Evolutionary conservation across 2,113 vertebrate genomes (phyloP).

Genomic region (Carlito syrichta): DNA sequence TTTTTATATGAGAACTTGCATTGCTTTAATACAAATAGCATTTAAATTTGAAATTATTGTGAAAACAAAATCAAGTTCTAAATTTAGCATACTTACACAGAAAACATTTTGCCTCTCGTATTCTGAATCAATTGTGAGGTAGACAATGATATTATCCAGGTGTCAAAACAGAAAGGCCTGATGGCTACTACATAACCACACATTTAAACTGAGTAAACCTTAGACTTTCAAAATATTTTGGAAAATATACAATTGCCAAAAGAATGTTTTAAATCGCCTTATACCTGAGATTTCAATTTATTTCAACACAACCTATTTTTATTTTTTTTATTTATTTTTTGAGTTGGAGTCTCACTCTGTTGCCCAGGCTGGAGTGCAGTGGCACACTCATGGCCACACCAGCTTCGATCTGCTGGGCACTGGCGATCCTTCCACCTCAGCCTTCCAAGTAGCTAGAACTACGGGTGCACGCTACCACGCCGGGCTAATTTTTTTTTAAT

Average conservation of each 20-base stretch:
- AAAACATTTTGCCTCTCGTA: not conserved
- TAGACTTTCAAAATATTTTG: not conserved
- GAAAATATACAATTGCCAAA: not conserved
- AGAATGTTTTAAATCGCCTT: not conserved
- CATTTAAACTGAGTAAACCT: not conserved
- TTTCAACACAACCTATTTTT: not conserved
- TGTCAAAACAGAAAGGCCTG: accelerated
- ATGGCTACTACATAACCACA: not conserved
- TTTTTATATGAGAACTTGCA: not conserved
- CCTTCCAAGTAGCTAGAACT: no score
- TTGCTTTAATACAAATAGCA: not conserved
- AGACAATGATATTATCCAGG: not conserved
- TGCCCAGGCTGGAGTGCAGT: no score
- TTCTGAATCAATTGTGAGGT: not conserved
- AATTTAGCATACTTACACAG: not conserved
- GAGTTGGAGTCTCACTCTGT: no score
- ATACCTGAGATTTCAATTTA: not conserved
- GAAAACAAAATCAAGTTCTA: not conserved
- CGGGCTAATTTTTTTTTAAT: no score
- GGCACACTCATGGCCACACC: no score
- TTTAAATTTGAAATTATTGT: not conserved
- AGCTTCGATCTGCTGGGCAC: no score
- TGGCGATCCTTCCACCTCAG: no score
- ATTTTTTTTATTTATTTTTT: no score
- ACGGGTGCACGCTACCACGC: no score